Evolutionary conservation across 2,888 invertebrate genomes (phyloP), one percentile per base, ranked within the genome.

Genomic region (Ophioninae sp.): DNA sequence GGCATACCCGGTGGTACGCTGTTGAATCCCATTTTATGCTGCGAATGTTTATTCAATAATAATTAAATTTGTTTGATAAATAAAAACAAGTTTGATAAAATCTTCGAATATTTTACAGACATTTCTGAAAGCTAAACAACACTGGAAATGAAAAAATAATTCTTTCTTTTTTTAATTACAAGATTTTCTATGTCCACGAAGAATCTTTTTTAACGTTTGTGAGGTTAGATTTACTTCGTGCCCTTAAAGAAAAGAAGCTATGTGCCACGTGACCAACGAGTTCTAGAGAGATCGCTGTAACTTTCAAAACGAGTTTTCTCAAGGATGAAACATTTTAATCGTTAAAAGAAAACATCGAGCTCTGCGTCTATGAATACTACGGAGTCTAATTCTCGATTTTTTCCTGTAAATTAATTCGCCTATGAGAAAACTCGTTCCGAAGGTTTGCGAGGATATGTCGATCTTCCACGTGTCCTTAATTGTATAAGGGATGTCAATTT

Each of bases 11-110:
- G 93, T 41, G 93, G 93, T 85, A 93, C 93, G 86, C 92, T 93
- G 57, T 94, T 94, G 90, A 95, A 95, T 84, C 95, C 94, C 93
- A 96, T 95, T 93, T 96, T 96, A 93, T 96, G 95, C 94, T 96
- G 94, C 83, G 95, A 93, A 30, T 76, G 8, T 70, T 70, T 1
- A 30, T 30, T 30, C 3, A 30, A 30, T 2, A 30, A 30, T 30
- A 30, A 30, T 30, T 1, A 30, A 1, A 30, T 30, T 30, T 30
- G 30, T 3, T 30, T 30, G 30, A 30, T 30, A 30, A 30, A 30
- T n/a, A n/a, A 30, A 30, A 30, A 30, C 30, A 30, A 30, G 3
- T 30, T 30, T 3, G 30, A 30, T 30, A 1, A 30, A 30, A 30
- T 30, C 3, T 30, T 30, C 30, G 30, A 30, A 30, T 30, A 30